A percentile compares a stretch with the other conserved stretches of the same genome.
Conservation (phyloP, 2,888 invertebrate genomes). For the Ichneumon xanthorius region DNA sequence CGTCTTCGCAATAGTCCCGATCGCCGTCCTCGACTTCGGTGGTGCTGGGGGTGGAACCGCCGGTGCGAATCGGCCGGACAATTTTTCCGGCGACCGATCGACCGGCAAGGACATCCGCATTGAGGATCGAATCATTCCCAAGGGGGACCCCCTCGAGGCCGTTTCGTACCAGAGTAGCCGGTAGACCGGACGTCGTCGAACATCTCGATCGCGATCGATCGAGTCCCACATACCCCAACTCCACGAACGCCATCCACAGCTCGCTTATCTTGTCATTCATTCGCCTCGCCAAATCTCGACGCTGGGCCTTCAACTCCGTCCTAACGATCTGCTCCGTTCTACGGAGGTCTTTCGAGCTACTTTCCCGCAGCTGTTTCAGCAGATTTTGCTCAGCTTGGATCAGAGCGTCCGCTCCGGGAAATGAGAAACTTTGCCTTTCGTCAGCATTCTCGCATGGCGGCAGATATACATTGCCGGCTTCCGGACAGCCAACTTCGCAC, state of each 20-base stretch:
- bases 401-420: constrained; percentile 51
- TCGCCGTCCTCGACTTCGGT: constrained; percentile 59
- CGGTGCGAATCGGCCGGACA: constrained; percentile 23
- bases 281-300: constrained; percentile 64
- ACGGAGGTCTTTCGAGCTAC: constrained; percentile 63
- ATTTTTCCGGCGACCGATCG: constrained; percentile 44
- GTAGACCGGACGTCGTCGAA: constrained; percentile 26
- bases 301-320: constrained; percentile 62
- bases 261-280: constrained; percentile 65
- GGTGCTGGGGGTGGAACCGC: constrained; percentile 39
- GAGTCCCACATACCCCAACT: constrained; percentile 54
- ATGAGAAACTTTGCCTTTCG: constrained; percentile 46
- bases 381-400: constrained; percentile 60
- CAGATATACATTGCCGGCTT: not conserved
- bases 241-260: constrained; percentile 69
- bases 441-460: not conserved
- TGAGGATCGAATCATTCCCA: constrained; percentile 13
- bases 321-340: constrained; percentile 65
- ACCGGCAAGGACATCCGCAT: constrained; percentile 32
- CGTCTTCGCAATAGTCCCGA: constrained; percentile 44
- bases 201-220: constrained; percentile 39
- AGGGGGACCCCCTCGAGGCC: constrained; percentile 29
- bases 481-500: constrained; percentile 1
- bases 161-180: constrained; percentile 20
- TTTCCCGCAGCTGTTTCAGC: constrained; percentile 45